These are phyloP conservation scores for Tinea trinotella DNA, from an alignment of 2,888 invertebrate genomes.

Conservation along the genomic window DNA sequence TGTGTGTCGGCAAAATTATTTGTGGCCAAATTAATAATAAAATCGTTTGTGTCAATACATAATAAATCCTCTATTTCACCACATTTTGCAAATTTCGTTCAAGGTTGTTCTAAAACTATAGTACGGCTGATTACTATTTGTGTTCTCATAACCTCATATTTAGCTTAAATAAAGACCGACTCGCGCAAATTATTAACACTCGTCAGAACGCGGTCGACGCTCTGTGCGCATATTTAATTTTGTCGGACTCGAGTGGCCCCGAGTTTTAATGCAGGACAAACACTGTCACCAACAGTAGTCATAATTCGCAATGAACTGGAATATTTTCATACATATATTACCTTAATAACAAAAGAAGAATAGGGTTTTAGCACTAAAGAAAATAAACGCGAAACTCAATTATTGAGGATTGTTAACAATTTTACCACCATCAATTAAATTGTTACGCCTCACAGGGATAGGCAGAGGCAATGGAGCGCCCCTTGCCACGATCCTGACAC, in stretches of 20 bases:
- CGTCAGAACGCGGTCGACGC: constrained; percentile 29
- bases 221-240: constrained; percentile 22
- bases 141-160: constrained; percentile 17
- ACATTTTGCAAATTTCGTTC: background rate
- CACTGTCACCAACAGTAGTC: constrained; percentile 16
- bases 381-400: background rate
- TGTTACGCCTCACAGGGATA: too few relatives aligned
- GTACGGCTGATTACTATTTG: background rate
- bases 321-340: constrained; percentile 13
- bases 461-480: too few relatives aligned
- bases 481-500: too few relatives aligned
- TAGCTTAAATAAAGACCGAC: constrained; percentile 26
- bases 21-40: too few relatives aligned
- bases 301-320: constrained; percentile 3
- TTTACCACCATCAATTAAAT: too few relatives aligned
- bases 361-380: constrained; percentile 24
- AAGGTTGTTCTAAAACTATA: constrained; percentile 7
- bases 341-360: background rate
- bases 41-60: background rate
- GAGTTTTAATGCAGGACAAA: constrained; percentile 17
- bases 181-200: constrained; percentile 29
- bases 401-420: too few relatives aligned
- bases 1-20: too few relatives aligned
- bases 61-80: background rate
- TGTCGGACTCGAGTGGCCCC: constrained; percentile 16